phyloP scores from a whole-genome alignment of 2,888 invertebrate genomes.

The Acanthosepion lycidas region DNA sequence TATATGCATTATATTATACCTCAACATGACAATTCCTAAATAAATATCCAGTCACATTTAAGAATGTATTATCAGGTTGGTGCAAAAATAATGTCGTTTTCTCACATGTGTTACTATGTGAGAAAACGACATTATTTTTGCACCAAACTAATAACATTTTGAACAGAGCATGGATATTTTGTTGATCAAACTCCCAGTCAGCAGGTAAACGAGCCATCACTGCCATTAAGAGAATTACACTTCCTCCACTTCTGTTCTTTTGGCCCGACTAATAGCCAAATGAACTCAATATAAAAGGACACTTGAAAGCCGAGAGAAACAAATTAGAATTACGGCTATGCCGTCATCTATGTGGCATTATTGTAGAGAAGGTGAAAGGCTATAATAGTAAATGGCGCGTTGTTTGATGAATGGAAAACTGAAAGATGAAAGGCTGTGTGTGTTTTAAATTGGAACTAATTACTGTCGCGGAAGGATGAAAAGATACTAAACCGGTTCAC shows the following conservation, averaged over 20 bases:
- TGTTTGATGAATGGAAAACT: background rate
- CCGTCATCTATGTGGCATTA: background rate
- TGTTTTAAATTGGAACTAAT: background rate
- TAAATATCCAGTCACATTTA: no score
- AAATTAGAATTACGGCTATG: background rate
- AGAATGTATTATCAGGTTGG: no score
- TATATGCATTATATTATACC: no score
- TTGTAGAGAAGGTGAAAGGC: background rate
- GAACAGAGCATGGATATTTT: background rate
- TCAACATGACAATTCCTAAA: no score
- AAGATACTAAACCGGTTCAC: slow-evolving; percentile 6
- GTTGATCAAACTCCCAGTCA: background rate
- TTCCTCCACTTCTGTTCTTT: background rate
- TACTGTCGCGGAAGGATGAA: slow-evolving; percentile 4
- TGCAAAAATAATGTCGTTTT: no score
- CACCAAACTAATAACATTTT: no score
- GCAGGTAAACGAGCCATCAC: background rate
- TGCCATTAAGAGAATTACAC: background rate
- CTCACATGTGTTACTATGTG: no score
- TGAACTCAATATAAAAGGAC: background rate
- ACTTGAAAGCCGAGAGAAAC: background rate
- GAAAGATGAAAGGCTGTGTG: slow-evolving; percentile 11
- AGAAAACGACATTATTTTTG: no score
- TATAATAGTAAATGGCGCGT: background rate
- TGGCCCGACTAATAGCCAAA: background rate